These are phyloP conservation scores for Eupeodes luniger DNA, from an alignment of 2,888 invertebrate species.

Conservation along the genomic window DNA sequence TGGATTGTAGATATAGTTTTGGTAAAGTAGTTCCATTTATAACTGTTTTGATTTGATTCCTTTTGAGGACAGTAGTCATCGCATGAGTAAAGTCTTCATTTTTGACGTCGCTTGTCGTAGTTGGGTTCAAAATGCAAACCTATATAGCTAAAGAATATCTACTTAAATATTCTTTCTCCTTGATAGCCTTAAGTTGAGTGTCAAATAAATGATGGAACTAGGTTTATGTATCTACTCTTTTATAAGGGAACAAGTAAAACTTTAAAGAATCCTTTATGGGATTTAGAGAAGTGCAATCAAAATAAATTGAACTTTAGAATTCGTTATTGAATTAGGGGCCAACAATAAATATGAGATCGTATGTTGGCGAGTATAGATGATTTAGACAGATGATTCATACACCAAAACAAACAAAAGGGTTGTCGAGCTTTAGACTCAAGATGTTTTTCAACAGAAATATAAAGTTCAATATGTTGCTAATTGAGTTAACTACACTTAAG, in stretches of 20 bases:
- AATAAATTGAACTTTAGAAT: conserved; percentile 65
- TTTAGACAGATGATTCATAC: too few species aligned
- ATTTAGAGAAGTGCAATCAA: conserved; percentile 57
- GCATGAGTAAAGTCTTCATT: not conserved
- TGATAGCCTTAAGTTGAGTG: conserved; percentile 44
- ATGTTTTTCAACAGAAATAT: not conserved
- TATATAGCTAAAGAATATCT: conserved; percentile 33
- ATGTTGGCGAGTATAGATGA: too few species aligned
- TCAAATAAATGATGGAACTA: conserved; percentile 26
- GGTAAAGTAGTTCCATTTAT: conserved; percentile 40
- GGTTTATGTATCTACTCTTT: not conserved
- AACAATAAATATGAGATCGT: not conserved
- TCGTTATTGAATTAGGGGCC: conserved; percentile 41
- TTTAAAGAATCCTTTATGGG: conserved; percentile 42
- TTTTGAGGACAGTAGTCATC: conserved; percentile 59
- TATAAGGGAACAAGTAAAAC: not conserved
- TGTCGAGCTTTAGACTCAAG: not conserved
- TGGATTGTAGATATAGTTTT: conserved; percentile 6
- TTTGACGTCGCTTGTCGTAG: not conserved
- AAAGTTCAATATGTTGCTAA: too few species aligned
- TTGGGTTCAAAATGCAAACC: conserved; percentile 2
- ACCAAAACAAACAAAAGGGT: not conserved
- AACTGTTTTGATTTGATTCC: conserved; percentile 67
- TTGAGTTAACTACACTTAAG: too few species aligned
- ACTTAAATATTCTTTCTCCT: conserved; percentile 49